These are phyloP conservation scores for Drosophila navojoa DNA, from an alignment of 1,140 invertebrate species.

Conservation along the genomic window DNA sequence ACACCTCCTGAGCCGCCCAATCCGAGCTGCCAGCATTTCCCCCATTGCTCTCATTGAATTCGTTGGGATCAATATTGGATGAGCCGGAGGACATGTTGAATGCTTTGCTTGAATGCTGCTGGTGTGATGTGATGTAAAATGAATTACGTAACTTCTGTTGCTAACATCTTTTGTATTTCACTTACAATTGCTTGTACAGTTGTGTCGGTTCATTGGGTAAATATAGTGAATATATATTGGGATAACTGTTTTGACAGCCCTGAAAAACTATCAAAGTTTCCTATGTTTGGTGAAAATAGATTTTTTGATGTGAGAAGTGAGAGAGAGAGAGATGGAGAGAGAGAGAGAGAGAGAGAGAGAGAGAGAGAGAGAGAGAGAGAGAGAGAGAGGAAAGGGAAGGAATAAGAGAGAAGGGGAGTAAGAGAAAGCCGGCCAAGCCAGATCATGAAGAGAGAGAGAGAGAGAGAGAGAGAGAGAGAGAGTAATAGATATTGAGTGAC, in stretches of 20 bases:
- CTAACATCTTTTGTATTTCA: background rate
- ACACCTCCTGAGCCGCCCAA: background rate
- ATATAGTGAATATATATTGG: constrained; percentile 3
- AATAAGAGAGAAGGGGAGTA: no score
- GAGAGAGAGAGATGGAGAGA: no score
- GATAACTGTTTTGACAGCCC: constrained; percentile 2
- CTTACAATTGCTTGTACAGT: constrained; percentile 5
- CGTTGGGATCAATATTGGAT: constrained; percentile 23
- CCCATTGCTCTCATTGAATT: constrained; percentile 9
- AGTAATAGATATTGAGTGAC: no score
- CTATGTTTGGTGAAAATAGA: background rate
- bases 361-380: no score
- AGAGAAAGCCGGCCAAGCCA: no score
- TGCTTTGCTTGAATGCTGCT: background rate
- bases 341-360: no score
- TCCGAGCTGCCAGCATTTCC: no score
- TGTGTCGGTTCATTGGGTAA: constrained; percentile 1
- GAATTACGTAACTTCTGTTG: background rate
- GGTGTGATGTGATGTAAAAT: background rate
- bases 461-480: no score
- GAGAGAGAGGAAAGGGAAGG: no score
- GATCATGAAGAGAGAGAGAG: no score
- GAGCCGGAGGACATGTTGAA: constrained; percentile 26
- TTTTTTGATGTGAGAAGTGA: no score
- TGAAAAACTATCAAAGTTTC: background rate